Base-by-base conservation (phyloP, 2,797 vertebrate species). In the Pitangus sulphuratus region DNA sequence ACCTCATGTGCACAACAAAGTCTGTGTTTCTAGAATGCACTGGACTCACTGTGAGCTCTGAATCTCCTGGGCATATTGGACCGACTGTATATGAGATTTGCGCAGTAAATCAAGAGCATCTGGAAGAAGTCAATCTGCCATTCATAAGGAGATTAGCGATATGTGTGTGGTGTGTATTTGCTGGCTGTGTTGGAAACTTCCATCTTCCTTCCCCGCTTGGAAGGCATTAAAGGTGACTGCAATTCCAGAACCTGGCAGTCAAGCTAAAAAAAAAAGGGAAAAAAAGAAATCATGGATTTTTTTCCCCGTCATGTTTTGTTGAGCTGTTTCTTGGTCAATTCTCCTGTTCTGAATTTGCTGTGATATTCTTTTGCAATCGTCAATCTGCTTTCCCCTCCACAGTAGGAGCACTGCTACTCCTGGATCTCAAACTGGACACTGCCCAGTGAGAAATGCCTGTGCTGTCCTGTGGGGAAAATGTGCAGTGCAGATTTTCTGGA, bases 51-150 rank as follows among this genome's bases (percentile, higher is more conserved):
- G 8, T 8, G 40, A 79, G 33, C 40, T 85, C 48, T 48, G 1
- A 82, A 39, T 60, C 64, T 86, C 65, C 61, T n/a, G 40, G 65
- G 57, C 26, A 8, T 72, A 69, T 68, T 68, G 30, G 60, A 81
- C 21, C 8, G 45, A 24, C 18, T 8, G 11, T 11, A 31, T 58
- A 20, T 37, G 26, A 70, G 48, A 58, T 28, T 25, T 30, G 33
- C 20, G 9, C 11, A 37, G 39, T 28, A 72, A 76, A 56, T 72
- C 14, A 54, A 70, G 39, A 92, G 58, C 87, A 91, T 77, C 89
- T 89, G 91, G 78, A 94, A 68, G 45, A 88, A 57, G 84, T 85
- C 79, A 85, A 48, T 77, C 64, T 85, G 48, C 64, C 68, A 39
- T 47, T 84, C 8, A 12, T 33, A 22, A 20, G 40, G 64, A 66